Evolutionary conservation across 2,888 invertebrate genomes (phyloP).

Genomic region (Xanthia togata): DNA sequence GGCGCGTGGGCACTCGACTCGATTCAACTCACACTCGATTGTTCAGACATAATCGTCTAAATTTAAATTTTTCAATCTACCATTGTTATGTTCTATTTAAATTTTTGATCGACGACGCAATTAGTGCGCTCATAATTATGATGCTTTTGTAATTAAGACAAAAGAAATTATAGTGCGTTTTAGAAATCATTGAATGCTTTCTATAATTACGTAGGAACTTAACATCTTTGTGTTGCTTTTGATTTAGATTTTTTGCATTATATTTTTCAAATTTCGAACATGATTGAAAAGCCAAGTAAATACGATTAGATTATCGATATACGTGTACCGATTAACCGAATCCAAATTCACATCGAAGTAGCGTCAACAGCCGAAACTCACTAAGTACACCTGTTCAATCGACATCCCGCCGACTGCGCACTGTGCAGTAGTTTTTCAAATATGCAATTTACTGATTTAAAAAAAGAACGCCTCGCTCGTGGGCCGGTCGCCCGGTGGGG

Average conservation of each 20-base stretch:
- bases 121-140: constrained; percentile 71
- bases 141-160: constrained; percentile 60
- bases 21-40: constrained; percentile 73
- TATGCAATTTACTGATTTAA: constrained; percentile 90
- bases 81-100: constrained; percentile 75
- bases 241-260: too few species aligned
- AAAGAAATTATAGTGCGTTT: constrained; percentile 48
- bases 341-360: constrained; percentile 45
- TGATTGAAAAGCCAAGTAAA: constrained; percentile 10
- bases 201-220: background rate
- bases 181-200: constrained; percentile 18
- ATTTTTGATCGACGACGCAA: constrained; percentile 75
- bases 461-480: constrained; percentile 78
- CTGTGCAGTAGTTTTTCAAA: constrained; percentile 87
- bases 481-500: constrained; percentile 81
- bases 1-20: constrained; percentile 83
- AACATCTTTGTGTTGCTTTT: background rate
- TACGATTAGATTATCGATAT: constrained; percentile 20
- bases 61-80: constrained; percentile 79
- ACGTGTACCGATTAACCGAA: constrained; percentile 27
- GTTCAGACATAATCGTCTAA: constrained; percentile 82
- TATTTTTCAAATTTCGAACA: background rate
- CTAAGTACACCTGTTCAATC: constrained; percentile 72
- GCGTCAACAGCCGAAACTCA: constrained; percentile 58
- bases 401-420: constrained; percentile 64